phyloP scores from a whole-genome alignment of 2,888 invertebrate genomes.

The Axea sp. region DNA sequence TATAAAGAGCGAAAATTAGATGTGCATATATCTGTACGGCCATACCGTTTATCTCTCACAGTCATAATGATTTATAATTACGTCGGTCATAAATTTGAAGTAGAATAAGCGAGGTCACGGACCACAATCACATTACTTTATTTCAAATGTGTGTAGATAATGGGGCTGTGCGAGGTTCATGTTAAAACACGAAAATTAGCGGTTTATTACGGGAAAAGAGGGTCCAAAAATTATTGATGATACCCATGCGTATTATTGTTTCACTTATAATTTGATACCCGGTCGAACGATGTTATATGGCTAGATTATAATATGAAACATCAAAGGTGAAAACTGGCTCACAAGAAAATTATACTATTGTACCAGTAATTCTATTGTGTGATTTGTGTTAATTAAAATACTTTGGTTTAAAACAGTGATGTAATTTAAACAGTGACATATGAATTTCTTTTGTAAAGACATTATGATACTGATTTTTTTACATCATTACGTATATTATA shows the following conservation, averaged over 20 bases:
- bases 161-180: conserved; percentile 29
- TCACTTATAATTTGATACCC: conserved; percentile 9
- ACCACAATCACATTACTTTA: conserved; percentile 43
- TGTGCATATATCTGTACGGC: conserved; percentile 14
- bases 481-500: too few relatives aligned
- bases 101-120: conserved; percentile 43
- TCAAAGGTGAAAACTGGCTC: not conserved
- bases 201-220: conserved; percentile 40
- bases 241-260: conserved; percentile 19
- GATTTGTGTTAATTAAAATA: too few relatives aligned
- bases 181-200: conserved; percentile 45
- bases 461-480: too few relatives aligned
- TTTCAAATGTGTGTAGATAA: conserved; percentile 37
- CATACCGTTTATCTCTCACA: conserved; percentile 47
- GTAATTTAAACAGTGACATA: too few relatives aligned
- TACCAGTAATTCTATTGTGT: too few relatives aligned
- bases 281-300: not conserved
- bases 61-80: conserved; percentile 53
- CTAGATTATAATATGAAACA: not conserved
- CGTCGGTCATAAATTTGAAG: conserved; percentile 37
- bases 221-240: conserved; percentile 41
- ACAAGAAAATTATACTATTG: not conserved
- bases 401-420: too few relatives aligned
- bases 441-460: too few relatives aligned
- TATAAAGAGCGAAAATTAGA: too few relatives aligned